Evolutionary conservation across 1,140 invertebrate species (phyloP), one percentile per base, ranked within the genome.

Genomic region (Micrasema longulum): DNA sequence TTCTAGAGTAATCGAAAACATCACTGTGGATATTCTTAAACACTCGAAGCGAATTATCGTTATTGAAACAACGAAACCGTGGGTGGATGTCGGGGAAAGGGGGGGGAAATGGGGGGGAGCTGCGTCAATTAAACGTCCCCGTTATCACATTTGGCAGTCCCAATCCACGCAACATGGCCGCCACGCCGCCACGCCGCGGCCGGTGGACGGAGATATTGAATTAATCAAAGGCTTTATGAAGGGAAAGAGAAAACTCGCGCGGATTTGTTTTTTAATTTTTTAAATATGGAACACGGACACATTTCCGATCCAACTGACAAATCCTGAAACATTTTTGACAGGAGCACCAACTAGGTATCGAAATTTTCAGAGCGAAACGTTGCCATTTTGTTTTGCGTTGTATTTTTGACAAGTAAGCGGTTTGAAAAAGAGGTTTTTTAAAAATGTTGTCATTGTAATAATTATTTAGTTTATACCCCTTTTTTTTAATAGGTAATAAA

Each of bases 51-150:
- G 53, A 75, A 75, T 75, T 72, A 75, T 75, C 63, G 66, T 66
- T 75, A 75, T 71, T 75, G 69, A 75, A 75, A 75, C 73, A 75
- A 69, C 45, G 69, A 65, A 72, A 75, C 68, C 71, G 68, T 66
- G 73, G 73, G 65, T 52, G 50, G 69, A 55, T 70, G 35, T 57
- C 63, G 23, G 31, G 12, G n/a, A 62, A 55, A 71, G 55, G 26
- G 60, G 73, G 73, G 73, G 69, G 73, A 63, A 74, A 67, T 20
- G 16, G 20, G 20, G 48, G 23, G 66, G 55, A 71, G 55, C 50
- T 26, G 64, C 64, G 73, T 75, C 73, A 75, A 75, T 75, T 75
- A 72, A 75, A 75, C 26, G 73, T 75, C 47, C 7, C 73, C 57
- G 73, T 75, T 75, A 75, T 75, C 73, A 75, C 73, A 71, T 71